phyloP scores from a whole-genome alignment of 2,797 vertebrate genomes.

The Chaenodraco wilsoni region DNA sequence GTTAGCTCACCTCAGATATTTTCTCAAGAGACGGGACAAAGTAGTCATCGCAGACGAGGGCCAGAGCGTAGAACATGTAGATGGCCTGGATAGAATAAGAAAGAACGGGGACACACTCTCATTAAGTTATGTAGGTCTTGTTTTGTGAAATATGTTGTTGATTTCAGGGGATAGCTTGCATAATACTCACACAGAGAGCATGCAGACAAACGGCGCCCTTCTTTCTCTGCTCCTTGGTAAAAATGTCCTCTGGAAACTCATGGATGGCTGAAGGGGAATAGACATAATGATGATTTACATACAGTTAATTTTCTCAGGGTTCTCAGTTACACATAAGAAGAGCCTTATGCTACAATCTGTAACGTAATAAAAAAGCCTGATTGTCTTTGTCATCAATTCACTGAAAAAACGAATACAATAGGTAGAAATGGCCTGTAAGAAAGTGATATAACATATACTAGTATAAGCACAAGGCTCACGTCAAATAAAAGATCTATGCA shows the following conservation, averaged over 20 bases:
- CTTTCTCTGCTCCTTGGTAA: conserved; percentile 83
- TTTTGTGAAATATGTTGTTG: neutral
- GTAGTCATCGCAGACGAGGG: conserved; percentile 87
- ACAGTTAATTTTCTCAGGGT: neutral
- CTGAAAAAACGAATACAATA: no score
- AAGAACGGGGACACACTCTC: neutral
- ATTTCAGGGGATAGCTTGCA: neutral
- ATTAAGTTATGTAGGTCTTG: neutral
- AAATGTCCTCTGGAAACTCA: conserved; percentile 86
- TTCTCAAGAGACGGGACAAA: conserved; percentile 87
- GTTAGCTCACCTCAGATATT: conserved; percentile 83
- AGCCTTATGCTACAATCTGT: neutral
- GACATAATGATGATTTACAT: neutral
- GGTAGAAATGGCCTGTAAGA: no score
- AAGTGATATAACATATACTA: no score
- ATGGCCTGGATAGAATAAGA: conserved; percentile 75
- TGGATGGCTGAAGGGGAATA: conserved; percentile 77
- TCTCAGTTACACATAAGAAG: no score
- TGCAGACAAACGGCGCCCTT: conserved; percentile 83
- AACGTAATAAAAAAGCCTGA: neutral
- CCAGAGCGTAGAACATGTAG: conserved; percentile 88
- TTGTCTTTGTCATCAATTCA: neutral
- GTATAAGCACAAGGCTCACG: no score
- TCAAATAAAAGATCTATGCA: no score
- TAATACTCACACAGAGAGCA: conserved; percentile 82